Evolutionary conservation across 2,113 vertebrate species (phyloP), one percentile per base, ranked within the genome.

Genomic region (Redunca redunca): DNA sequence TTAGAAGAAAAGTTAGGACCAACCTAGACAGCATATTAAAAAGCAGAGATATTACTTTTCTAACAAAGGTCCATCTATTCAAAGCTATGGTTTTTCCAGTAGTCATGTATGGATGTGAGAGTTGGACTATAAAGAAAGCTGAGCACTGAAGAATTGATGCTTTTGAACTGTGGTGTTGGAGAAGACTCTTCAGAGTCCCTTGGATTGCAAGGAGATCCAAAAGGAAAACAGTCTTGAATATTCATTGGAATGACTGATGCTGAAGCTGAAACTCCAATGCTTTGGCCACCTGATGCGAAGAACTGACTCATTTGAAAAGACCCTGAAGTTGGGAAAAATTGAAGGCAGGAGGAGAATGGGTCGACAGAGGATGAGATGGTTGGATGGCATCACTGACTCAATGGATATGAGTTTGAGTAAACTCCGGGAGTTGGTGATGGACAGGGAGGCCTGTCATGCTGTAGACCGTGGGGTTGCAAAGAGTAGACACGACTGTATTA

Each of bases 401-500:
- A 23, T 12, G 33, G n/a, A 21, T 19, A 23, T 71, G 64, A 21
- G n/a, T 71, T 36, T 71, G n/a, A 71, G 64, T 21, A 71, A 71
- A 21, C 64, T 36, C 64, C 0, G 0, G n/a, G n/a, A 21, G 33
- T 67, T 67, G 33, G n/a, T 71, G n/a, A 12, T 12, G 19, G n/a
- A 21, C 64, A 71, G 17, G 16, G 64, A 36, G 64, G n/a, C n/a
- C 19, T 36, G 64, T 10, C 0, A 0, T 71, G 19, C 4, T 71
- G 64, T n/a, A 36, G n/a, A 23, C 64, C n/a, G 21, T 71, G n/a
- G 64, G 19, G n/a, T 71, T 11, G n/a, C n/a, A 11, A 36, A 71
- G n/a, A 36, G n/a, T 71, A 1, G n/a, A 21, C 17, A 71, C 0
- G 4, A 71, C 64, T 71, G n/a, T 71, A 36, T 1, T 0, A 21